A percentile compares a stretch with the other conserved stretches of the same genome.
phyloP scores from a whole-genome alignment of 2,888 invertebrate species.

The Caenorhabditis sp. region DNA sequence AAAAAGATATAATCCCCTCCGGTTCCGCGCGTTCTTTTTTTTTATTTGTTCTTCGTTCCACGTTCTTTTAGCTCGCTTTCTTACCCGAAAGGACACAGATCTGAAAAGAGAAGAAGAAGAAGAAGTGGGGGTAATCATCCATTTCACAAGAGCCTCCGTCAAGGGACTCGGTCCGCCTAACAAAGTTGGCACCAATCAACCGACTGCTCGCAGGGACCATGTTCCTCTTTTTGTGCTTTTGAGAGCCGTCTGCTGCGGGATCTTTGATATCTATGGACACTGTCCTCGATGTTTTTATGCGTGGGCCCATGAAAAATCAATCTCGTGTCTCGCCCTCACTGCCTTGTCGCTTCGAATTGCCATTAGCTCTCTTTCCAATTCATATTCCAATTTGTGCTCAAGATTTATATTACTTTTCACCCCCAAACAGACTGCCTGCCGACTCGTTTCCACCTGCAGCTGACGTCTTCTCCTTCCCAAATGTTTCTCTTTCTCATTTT shows the following conservation, averaged over 20 bases:
- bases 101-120: constrained; percentile 7
- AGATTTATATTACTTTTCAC: constrained; percentile 31
- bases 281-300: too few species aligned
- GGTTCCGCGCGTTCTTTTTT: not conserved
- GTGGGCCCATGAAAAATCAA: too few species aligned
- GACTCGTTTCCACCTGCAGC: constrained; percentile 22
- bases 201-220: not conserved
- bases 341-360: too few species aligned
- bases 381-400: constrained; percentile 41
- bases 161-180: too few species aligned
- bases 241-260: too few species aligned
- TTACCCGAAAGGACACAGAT: constrained; percentile 5
- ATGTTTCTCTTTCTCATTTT: not conserved
- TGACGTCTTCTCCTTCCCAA: constrained; percentile 24
- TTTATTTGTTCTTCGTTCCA: constrained; percentile 8
- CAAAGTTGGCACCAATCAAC: constrained; percentile 54
- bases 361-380: constrained; percentile 38
- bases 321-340: too few species aligned
- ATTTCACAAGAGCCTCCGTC: constrained; percentile 16
- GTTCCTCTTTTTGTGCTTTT: too few species aligned
- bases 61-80: not conserved
- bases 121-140: constrained; percentile 46
- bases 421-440: constrained; percentile 14
- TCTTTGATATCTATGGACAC: too few species aligned
- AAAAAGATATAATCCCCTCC: constrained; percentile 18